Base-by-base conservation (phyloP, 2,888 invertebrate species). In the Drosophila putrida region DNA sequence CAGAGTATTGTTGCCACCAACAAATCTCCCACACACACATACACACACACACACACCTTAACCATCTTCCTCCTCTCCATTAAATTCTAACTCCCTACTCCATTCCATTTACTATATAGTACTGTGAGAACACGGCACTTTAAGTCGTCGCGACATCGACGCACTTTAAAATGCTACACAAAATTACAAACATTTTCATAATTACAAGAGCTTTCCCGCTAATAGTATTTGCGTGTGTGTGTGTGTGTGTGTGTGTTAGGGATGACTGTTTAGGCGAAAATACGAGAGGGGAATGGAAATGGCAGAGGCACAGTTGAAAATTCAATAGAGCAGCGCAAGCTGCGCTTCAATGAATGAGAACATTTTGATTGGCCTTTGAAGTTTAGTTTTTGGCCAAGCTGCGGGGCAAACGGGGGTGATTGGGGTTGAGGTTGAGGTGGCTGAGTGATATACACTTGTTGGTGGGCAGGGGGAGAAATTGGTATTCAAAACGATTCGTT, bases 341-440 rank as follows among this genome's bases (percentile, higher is more conserved):
- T 77, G 63, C 78, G 78, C 78, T 78, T 78, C 78, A 78, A 71
- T 78, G 78, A 78, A 75, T 78, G 78, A 63, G 78, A 78, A 75
- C 78, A 69, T 78, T 78, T 78, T 78, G 78, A 78, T 78, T 78
- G 78, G 78, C 78, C 78, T 78, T 78, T 78, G 78, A 78, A 78
- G 78, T 78, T 72, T 57, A 51, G 64, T 73, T 72, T 72, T 58
- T 54, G 49, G 58, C 61, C 50, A 61, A 53, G 65, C 59, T 49
- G 6, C 20, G 20, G 11, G 25, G 46, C 5, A 0, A 11, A 13
- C 2, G 9, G 15, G 10, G 10, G 13, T 8, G 11, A n/a, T 1
- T 9, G 28, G 5, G 4, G 33, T 11, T 11, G 10, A 4, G 9
- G 33, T 25, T 6, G 0, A 2, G 20, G 20, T 31, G 8, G 9